phyloP scores from a whole-genome alignment of 2,888 invertebrate species.

The Venusia cambrica region DNA sequence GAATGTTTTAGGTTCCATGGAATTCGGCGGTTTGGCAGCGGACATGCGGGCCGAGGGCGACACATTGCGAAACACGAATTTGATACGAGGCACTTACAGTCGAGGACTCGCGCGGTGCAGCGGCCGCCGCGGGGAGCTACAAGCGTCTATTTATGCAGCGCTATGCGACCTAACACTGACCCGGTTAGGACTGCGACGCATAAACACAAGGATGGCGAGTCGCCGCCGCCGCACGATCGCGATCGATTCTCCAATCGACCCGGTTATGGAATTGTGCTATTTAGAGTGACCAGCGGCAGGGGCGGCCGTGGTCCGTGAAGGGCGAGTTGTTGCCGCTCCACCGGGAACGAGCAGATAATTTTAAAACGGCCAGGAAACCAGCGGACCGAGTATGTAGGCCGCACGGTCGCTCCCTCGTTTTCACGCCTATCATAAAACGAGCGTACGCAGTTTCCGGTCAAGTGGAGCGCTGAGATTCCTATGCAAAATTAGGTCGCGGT shows the following conservation, averaged over 20 bases:
- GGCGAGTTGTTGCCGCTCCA: constrained; percentile 68
- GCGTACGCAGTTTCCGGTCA: constrained; percentile 63
- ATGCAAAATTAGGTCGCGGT: constrained; percentile 59
- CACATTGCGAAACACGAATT: constrained; percentile 58
- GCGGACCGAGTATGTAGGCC: constrained; percentile 71
- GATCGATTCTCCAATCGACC: constrained; percentile 40
- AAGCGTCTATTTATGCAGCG: constrained; percentile 70
- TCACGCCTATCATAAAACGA: constrained; percentile 65
- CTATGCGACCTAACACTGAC: constrained; percentile 79
- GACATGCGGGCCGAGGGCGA: constrained; percentile 51
- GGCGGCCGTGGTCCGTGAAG: constrained; percentile 68
- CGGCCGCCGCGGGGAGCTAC: constrained; percentile 41
- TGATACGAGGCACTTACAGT: constrained; percentile 49
- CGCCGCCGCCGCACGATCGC: constrained; percentile 32
- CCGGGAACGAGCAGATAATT: constrained; percentile 68
- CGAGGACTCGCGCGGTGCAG: constrained; percentile 25
- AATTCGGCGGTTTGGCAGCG: constrained; percentile 62
- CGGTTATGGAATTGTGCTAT: constrained; percentile 48
- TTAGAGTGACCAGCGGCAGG: constrained; percentile 51
- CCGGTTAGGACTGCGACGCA: constrained; percentile 67
- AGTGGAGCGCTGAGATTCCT: constrained; percentile 65
- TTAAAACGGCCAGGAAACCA: constrained; percentile 74
- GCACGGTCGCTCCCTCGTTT: constrained; percentile 62
- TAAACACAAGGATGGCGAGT: constrained; percentile 67
- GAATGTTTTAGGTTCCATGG: constrained; percentile 53